These are phyloP conservation scores for Byasa hedistus DNA, from an alignment of 2,888 invertebrate species.

Conservation along the genomic window DNA sequence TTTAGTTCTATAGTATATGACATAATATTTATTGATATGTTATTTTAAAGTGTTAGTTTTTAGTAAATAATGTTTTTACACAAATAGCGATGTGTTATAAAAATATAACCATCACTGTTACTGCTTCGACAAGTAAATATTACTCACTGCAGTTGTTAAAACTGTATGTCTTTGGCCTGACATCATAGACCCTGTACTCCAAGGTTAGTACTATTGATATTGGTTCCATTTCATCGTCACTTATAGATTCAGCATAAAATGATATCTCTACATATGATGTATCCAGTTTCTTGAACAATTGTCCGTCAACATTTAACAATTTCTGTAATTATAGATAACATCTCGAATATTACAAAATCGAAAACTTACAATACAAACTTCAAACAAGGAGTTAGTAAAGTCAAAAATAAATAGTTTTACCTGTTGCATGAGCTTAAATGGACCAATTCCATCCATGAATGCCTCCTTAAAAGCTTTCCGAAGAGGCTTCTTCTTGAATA, in stretches of 20 bases:
- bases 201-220: slow-evolving; percentile 50
- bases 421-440: slow-evolving; percentile 54
- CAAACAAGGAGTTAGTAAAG: too few species aligned
- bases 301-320: slow-evolving; percentile 52
- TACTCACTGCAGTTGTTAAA: slow-evolving; percentile 55
- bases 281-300: slow-evolving; percentile 59
- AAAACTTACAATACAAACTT: too few species aligned
- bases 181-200: slow-evolving; percentile 62
- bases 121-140: too few species aligned
- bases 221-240: slow-evolving; percentile 48
- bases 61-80: too few species aligned
- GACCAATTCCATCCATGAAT: slow-evolving; percentile 57
- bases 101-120: too few species aligned
- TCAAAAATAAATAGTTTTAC: slow-evolving; percentile 37
- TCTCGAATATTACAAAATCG: not conserved
- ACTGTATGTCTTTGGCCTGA: slow-evolving; percentile 56
- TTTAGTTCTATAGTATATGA: too few species aligned
- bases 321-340: slow-evolving; percentile 43
- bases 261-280: slow-evolving; percentile 61
- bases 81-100: too few species aligned
- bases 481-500: slow-evolving; percentile 59
- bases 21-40: too few species aligned
- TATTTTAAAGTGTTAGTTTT: too few species aligned
- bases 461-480: slow-evolving; percentile 59
- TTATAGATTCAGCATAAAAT: slow-evolving; percentile 46